Conservation (phyloP, 23 tunicate genomes). For the Halocynthia aurantium region DNA sequence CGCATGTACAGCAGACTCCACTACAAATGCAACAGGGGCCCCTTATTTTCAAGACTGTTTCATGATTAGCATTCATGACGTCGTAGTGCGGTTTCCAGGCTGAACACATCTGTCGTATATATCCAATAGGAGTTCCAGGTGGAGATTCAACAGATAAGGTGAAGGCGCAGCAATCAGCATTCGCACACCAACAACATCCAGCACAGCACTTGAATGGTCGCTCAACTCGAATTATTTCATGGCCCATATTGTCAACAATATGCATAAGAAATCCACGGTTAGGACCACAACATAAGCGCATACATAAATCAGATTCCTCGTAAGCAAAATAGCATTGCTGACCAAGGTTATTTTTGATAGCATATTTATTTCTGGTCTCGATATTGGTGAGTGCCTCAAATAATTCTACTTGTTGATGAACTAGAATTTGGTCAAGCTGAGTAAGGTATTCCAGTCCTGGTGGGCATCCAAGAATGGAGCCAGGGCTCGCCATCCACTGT, state of each 20-base stretch:
- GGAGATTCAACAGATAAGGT: slow-evolving; percentile 58
- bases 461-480: slow-evolving; percentile 53
- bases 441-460: slow-evolving; percentile 89
- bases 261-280: slow-evolving; percentile 65
- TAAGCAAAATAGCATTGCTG: slow-evolving; percentile 31
- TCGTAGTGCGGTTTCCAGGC: slow-evolving; percentile 73
- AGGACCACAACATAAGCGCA: slow-evolving; percentile 68
- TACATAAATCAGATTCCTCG: slow-evolving; percentile 58
- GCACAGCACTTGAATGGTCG: slow-evolving; percentile 80
- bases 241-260: slow-evolving; percentile 60
- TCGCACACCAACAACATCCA: slow-evolving; percentile 81
- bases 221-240: slow-evolving; percentile 56
- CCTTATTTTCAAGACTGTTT: slow-evolving; percentile 59
- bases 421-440: slow-evolving; percentile 68
- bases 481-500: slow-evolving; percentile 70
- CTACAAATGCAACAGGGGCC: slow-evolving; percentile 93
- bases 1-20: slow-evolving; percentile 87
- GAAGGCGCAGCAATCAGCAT: slow-evolving; percentile 48
- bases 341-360: slow-evolving; percentile 17
- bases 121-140: slow-evolving; percentile 51
- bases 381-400: slow-evolving; percentile 45
- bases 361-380: slow-evolving; percentile 12
- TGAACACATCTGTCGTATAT: slow-evolving; percentile 53
- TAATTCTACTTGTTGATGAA: slow-evolving; percentile 89
- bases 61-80: slow-evolving; percentile 41